Percentiles rank a stretch among this genome's conserved stretches.
phyloP scores from a whole-genome alignment of 2,797 vertebrate species.

The Hemibagrus guttatus region DNA sequence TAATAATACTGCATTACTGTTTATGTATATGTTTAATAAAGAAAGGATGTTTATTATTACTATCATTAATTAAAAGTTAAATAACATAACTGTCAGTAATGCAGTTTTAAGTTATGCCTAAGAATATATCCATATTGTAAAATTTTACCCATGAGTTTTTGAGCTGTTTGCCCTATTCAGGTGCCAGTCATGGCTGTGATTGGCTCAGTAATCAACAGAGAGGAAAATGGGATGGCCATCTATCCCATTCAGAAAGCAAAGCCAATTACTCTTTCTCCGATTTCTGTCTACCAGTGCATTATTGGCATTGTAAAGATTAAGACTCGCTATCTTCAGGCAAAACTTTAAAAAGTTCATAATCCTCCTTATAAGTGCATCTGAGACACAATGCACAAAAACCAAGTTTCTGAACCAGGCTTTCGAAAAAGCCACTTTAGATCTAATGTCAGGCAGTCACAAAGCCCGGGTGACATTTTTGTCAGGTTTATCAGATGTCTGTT shows the following conservation, averaged over 20 bases:
- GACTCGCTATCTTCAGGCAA: too few species aligned
- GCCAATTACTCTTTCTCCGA: background rate
- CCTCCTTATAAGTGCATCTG: background rate
- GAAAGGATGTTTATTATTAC: background rate
- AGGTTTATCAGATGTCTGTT: background rate
- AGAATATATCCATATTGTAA: background rate
- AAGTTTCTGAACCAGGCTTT: slow-evolving; percentile 5
- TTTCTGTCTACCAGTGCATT: background rate
- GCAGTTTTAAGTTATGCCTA: background rate
- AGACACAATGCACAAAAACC: background rate
- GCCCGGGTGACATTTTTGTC: background rate
- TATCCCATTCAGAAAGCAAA: background rate
- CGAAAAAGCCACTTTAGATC: background rate
- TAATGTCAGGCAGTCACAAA: background rate
- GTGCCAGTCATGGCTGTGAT: background rate
- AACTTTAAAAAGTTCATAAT: slow-evolving; percentile 18
- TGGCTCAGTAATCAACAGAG: background rate
- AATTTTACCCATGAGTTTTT: background rate
- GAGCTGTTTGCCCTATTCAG: background rate
- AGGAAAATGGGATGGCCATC: background rate
- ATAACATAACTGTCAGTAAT: background rate
- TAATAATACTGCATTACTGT: background rate
- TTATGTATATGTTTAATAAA: background rate
- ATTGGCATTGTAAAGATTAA: slow-evolving; percentile 2
- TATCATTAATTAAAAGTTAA: background rate